Percentiles rank a stretch among this genome's conserved stretches.
These are phyloP conservation scores for Nothobranchius kuhntae DNA, from an alignment of 2,113 vertebrate species.

Conservation along the genomic window DNA sequence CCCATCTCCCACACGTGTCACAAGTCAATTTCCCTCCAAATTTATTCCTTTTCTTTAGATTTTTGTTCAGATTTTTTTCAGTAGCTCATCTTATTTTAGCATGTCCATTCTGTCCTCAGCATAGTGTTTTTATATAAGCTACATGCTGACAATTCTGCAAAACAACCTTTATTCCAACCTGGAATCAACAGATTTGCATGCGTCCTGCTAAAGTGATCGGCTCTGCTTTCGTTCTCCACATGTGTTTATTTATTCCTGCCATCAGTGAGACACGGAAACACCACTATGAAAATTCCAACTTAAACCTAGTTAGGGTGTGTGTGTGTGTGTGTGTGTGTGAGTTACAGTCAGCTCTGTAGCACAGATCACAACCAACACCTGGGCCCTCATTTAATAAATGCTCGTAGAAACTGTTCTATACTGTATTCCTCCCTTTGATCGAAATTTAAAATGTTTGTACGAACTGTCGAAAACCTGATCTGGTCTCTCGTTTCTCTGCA, in stretches of 20 bases:
- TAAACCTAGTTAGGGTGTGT: conserved; percentile 18
- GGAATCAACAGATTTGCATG: conserved; percentile 25
- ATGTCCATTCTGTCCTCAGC: no score
- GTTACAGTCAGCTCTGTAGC: conserved; percentile 42
- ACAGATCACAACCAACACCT: conserved; percentile 26
- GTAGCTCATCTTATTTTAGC: conserved; percentile 28
- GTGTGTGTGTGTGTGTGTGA: conserved; percentile 48
- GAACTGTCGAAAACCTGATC: no score
- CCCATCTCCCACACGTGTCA: conserved; percentile 58
- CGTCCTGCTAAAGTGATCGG: conserved; percentile 21
- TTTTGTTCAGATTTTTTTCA: conserved; percentile 29
- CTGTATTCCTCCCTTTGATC: no score
- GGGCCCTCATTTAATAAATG: neutral
- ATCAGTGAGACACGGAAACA: conserved; percentile 4
- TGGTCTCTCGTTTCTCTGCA: no score
- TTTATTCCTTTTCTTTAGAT: conserved; percentile 40
- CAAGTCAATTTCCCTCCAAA: conserved; percentile 63
- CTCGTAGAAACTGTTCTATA: no score
- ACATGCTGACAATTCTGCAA: conserved; percentile 4
- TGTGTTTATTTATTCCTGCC: conserved; percentile 38
- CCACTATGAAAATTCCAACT: conserved; percentile 1
- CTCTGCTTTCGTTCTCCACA: conserved; percentile 38
- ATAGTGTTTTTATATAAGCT: no score
- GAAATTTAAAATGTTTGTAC: no score
- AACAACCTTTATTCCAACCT: conserved; percentile 44